A percentile compares a stretch with the other conserved stretches of the same genome.
Conservation (phyloP, 2,113 vertebrate genomes). For the Laticauda laticaudata region DNA sequence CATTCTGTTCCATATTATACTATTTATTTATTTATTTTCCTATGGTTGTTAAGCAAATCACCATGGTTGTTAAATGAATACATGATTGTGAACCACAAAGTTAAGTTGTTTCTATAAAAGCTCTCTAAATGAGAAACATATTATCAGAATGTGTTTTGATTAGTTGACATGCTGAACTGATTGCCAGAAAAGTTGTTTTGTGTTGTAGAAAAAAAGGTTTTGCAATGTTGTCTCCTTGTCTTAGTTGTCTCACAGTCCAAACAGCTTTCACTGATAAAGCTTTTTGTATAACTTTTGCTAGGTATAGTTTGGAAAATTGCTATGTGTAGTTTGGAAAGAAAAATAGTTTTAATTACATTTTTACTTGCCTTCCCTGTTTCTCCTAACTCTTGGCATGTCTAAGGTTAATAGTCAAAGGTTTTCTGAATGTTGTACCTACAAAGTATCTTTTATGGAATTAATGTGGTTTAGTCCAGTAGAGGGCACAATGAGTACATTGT, state of each 20-base stretch:
- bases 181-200: neutral
- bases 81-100: neutral
- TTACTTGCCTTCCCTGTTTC: conserved; percentile 53
- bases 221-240: neutral
- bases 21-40: neutral
- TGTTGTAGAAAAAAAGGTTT: conserved; percentile 7
- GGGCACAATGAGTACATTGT: conserved; percentile 44
- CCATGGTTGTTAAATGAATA: neutral
- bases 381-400: conserved; percentile 33
- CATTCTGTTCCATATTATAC: no score
- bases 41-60: neutral
- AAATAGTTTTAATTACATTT: conserved; percentile 51
- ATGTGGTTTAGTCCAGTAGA: conserved; percentile 13
- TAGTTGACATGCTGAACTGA: neutral
- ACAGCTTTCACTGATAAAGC: conserved; percentile 29
- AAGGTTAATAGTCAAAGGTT: conserved; percentile 45
- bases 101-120: neutral
- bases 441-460: conserved; percentile 23
- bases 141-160: neutral
- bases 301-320: conserved; percentile 32
- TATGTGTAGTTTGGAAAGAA: conserved; percentile 1
- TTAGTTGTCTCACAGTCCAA: neutral
- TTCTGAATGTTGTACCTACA: conserved; percentile 22
- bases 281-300: conserved; percentile 39
- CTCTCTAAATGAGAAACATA: neutral